Evolutionary conservation across 2,888 invertebrate species (phyloP), one percentile per base, ranked within the genome.

Genomic region (Ophion slaviceki): DNA sequence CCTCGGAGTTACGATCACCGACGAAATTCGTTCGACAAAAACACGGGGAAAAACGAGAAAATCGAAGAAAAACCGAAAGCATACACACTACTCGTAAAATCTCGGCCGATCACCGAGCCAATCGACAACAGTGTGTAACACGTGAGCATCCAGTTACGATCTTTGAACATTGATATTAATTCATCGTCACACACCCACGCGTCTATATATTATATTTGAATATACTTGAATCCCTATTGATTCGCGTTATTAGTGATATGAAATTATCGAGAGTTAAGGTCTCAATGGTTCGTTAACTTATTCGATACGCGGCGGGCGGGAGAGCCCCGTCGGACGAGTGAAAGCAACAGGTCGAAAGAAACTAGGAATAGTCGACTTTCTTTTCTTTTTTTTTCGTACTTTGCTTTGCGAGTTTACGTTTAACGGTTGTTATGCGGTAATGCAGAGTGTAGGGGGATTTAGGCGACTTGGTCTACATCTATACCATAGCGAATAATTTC

Each of bases 171-270:
- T 84, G 80, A 76, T 86, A 83, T 77, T 83, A 74, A 66, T 85
- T 80, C 70, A 66, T 28, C 66, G 66, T 61, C 24, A 24, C 53
- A 24, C 14, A 61, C 20, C 45, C 32, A 64, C 36, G 62, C 40
- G 20, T 64, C 36, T 64, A 80, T 77, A 83, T 80, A 70, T 84
- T 36, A 80, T 80, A 57, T 78, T 83, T 84, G 86, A 82, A 76
- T 85, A 87, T 86, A 88, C 87, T 89, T 87, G 89, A 90, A 90
- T 90, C 89, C 89, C 89, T 86, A 89, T 89, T 88, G 87, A 90
- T 89, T 90, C 88, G 82, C 82, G 87, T 78, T 86, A 86, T 88
- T 88, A 87, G 82, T 87, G 88, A 76, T 88, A 86, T 84, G 82
- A 79, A 66, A 87, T 87, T 85, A 87, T 84, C 85, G 82, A 79